phyloP scores from a whole-genome alignment of 2,797 vertebrate genomes.

The Aulostomus chinensis region DNA sequence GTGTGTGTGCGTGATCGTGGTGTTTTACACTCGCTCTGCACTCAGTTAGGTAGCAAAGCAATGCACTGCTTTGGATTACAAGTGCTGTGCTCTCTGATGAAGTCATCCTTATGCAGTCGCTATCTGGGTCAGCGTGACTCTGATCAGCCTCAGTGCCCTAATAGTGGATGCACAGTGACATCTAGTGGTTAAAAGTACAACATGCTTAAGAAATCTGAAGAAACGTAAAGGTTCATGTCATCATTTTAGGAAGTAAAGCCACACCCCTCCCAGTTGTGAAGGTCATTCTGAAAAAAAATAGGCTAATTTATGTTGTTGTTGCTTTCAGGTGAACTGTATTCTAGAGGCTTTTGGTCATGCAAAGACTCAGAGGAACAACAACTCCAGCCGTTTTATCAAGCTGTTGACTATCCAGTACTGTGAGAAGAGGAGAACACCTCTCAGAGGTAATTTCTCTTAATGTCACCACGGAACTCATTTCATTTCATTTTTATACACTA shows the following conservation, averaged over 20 bases:
- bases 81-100: slow-evolving; percentile 48
- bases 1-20: neutral
- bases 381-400: slow-evolving; percentile 92
- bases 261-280: no score
- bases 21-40: neutral
- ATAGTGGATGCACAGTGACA: slow-evolving; percentile 45
- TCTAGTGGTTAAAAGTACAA: slow-evolving; percentile 61
- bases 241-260: neutral
- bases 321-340: slow-evolving; percentile 84
- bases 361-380: slow-evolving; percentile 85
- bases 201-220: neutral
- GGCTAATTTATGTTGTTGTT: slow-evolving; percentile 3
- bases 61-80: slow-evolving; percentile 8
- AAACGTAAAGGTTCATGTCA: neutral
- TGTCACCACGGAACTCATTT: no score
- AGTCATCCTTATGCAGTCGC: slow-evolving; percentile 61
- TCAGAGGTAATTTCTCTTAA: slow-evolving; percentile 79
- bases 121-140: slow-evolving; percentile 69
- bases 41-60: slow-evolving; percentile 18
- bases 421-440: slow-evolving; percentile 80
- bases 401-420: slow-evolving; percentile 90
- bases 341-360: slow-evolving; percentile 95
- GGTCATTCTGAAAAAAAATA: neutral
- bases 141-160: slow-evolving; percentile 32
- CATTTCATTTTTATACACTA: neutral